Percentiles rank a stretch among this genome's conserved stretches.
Conservation (phyloP, 2,113 vertebrate species). For the Mormyrus lacerda region DNA sequence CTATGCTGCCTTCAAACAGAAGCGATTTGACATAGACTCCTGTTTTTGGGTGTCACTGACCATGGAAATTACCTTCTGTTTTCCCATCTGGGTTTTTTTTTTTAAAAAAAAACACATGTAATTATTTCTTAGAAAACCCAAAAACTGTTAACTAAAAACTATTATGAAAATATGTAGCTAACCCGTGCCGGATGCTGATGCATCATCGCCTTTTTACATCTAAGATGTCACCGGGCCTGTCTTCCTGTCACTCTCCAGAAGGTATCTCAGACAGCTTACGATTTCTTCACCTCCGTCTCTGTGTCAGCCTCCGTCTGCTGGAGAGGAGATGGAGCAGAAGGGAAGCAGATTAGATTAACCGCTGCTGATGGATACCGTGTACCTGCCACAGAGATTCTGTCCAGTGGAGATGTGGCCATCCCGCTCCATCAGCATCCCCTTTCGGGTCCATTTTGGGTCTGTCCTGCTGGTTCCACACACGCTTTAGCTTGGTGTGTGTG, state of each 20-base stretch:
- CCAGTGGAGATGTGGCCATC: background rate
- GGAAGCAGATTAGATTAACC: background rate
- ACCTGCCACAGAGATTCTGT: background rate
- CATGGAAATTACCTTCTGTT: background rate
- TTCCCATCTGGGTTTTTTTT: background rate
- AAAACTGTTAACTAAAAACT: background rate
- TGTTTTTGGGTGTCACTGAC: background rate
- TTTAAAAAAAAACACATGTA: background rate
- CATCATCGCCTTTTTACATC: background rate
- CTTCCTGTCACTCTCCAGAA: background rate
- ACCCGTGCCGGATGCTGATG: background rate
- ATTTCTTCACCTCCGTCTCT: background rate
- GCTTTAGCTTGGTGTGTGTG: background rate
- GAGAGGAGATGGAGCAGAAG: background rate
- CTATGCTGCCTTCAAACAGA: background rate
- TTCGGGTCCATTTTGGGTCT: background rate
- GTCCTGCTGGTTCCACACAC: background rate
- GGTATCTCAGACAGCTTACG: background rate
- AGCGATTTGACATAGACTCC: background rate
- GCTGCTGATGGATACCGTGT: background rate
- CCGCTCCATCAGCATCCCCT: background rate
- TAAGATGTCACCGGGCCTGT: background rate
- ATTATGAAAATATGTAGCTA: background rate
- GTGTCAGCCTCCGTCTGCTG: background rate
- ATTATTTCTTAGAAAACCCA: background rate